Evolutionary conservation across 1,140 invertebrate species (phyloP).

Genomic region (Leptopilina boulardi): DNA sequence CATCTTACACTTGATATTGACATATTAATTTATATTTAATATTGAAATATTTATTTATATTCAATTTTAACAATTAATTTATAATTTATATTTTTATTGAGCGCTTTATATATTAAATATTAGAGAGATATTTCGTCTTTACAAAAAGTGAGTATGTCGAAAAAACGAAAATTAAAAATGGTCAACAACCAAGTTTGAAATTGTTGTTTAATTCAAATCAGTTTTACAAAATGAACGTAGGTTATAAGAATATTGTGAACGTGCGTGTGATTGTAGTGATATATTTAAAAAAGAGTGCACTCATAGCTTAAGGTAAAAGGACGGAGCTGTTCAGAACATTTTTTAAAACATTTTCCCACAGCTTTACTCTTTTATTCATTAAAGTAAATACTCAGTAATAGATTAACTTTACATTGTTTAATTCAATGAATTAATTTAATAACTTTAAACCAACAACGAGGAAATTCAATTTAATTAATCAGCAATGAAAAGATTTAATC

Average conservation of each 20-base stretch:
- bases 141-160: not conserved
- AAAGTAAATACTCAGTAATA: too few relatives aligned
- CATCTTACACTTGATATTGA: not conserved
- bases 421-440: too few relatives aligned
- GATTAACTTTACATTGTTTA: too few relatives aligned
- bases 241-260: not conserved
- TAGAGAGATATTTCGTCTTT: not conserved
- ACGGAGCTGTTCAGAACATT: conserved; percentile 2
- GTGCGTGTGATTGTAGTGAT: conserved; percentile 3
- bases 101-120: not conserved
- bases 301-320: not conserved
- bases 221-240: not conserved
- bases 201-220: not conserved
- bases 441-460: too few relatives aligned
- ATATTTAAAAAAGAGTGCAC: not conserved
- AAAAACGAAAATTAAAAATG: not conserved
- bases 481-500: too few relatives aligned
- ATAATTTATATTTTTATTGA: not conserved
- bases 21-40: not conserved
- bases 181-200: not conserved
- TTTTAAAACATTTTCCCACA: not conserved
- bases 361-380: too few relatives aligned
- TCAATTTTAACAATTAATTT: too few relatives aligned
- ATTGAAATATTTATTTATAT: too few relatives aligned
- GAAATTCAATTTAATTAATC: too few relatives aligned